A percentile compares a stretch with the other conserved stretches of the same genome.
phyloP scores from a whole-genome alignment of 2,113 vertebrate species.

The Serinus canaria region DNA sequence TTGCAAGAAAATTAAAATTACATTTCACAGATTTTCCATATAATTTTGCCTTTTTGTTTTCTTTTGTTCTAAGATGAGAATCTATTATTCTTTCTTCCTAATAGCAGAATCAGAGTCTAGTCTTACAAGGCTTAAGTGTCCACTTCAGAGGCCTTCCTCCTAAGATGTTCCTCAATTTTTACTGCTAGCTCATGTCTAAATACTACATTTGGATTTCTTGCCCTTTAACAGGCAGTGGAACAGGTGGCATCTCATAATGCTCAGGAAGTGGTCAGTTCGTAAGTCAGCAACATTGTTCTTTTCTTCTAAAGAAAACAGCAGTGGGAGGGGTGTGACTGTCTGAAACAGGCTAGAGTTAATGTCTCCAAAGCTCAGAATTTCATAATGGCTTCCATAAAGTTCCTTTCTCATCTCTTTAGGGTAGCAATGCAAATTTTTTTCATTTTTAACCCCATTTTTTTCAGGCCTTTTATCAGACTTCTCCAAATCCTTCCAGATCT shows the following conservation, averaged over 20 bases:
- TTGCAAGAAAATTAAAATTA: not conserved
- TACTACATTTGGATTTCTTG: not conserved
- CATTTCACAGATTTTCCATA: not conserved
- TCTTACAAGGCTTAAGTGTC: not conserved
- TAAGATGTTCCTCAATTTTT: not conserved
- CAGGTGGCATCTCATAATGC: not conserved
- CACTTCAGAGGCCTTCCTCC: not conserved
- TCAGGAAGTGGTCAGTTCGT: not conserved
- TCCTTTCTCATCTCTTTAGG: not conserved
- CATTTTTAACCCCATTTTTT: not conserved
- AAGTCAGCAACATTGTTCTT: not conserved
- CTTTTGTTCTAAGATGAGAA: not conserved
- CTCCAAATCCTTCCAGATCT: not conserved
- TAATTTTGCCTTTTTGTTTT: not conserved
- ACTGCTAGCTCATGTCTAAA: not conserved
- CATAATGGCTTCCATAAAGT: not conserved
- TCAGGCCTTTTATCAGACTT: not conserved
- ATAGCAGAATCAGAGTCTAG: not conserved
- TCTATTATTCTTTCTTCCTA: not conserved
- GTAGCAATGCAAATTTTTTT: not conserved
- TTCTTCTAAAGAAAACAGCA: not conserved
- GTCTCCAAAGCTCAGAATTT: not conserved
- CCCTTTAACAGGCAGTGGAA: not conserved
- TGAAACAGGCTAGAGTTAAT: not conserved
- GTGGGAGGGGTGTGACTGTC: not conserved